phyloP scores from a whole-genome alignment of 2,797 vertebrate species.

The Protosalanx chinensis region DNA sequence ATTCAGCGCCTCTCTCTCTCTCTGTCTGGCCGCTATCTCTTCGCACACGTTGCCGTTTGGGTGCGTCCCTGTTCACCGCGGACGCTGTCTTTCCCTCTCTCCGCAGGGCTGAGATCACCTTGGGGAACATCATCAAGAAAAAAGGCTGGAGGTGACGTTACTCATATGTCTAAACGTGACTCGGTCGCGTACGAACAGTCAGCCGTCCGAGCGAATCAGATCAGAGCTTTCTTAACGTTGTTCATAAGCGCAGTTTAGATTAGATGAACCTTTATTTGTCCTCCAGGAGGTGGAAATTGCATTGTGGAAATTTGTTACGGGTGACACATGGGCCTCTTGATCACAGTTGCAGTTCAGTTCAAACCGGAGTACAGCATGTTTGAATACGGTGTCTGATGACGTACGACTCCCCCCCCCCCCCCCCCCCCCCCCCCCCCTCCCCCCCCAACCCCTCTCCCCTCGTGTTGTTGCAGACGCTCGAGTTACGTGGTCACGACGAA shows the following conservation, averaged over 20 bases:
- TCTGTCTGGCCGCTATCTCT: background rate
- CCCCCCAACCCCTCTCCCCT: background rate
- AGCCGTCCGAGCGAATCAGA: constrained; percentile 22
- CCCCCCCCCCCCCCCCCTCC: background rate
- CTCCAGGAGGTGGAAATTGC: too few species aligned
- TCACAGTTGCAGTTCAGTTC: background rate
- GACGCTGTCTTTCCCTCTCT: constrained; percentile 31
- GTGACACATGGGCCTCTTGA: background rate
- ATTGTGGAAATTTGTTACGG: too few species aligned
- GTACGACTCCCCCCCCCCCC: background rate
- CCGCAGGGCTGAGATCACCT: constrained; percentile 83
- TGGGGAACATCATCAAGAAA: constrained; percentile 88
- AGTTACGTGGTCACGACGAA: constrained; percentile 93
- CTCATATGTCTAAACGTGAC: constrained; percentile 32
- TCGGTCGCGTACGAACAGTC: constrained; percentile 34
- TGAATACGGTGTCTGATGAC: background rate
- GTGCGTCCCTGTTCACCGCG: constrained; percentile 1
- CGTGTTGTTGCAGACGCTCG: constrained; percentile 74
- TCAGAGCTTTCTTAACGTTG: background rate
- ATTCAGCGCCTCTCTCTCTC: background rate
- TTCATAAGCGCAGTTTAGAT: background rate
- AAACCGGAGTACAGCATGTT: background rate
- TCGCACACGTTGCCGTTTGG: background rate
- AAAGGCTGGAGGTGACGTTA: constrained; percentile 86
- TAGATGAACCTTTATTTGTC: too few species aligned